Evolutionary conservation across 2,888 invertebrate species (phyloP).

Genomic region (Toxonevra muliebris): DNA sequence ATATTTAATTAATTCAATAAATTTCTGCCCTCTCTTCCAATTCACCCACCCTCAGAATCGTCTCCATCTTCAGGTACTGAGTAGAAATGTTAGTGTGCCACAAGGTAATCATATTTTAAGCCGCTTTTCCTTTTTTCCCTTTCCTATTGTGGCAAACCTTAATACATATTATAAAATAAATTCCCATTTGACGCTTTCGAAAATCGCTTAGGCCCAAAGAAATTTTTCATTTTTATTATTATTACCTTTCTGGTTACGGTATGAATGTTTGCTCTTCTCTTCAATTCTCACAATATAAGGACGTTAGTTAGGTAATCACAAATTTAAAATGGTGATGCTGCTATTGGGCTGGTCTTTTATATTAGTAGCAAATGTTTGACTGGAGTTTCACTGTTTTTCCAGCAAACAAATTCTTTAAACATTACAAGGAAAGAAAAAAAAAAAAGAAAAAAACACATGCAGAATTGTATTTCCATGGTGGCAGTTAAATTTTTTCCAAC

Average conservation of each 20-base stretch:
- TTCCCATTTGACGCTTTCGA: too few species aligned
- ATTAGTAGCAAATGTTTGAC: not conserved
- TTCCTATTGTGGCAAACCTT: not conserved
- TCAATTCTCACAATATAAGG: too few species aligned
- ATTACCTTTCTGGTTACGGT: not conserved
- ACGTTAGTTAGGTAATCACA: too few species aligned
- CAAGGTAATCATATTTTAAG: not conserved
- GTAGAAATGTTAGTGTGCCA: not conserved
- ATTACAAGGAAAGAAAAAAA: too few species aligned
- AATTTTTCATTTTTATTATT: conserved; percentile 2
- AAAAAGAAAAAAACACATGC: too few species aligned
- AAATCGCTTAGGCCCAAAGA: not conserved
- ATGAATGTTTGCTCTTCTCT: too few species aligned
- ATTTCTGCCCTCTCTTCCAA: too few species aligned
- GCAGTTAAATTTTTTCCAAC: too few species aligned
- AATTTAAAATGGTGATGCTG: not conserved
- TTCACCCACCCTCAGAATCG: not conserved
- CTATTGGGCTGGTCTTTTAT: not conserved
- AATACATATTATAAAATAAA: not conserved
- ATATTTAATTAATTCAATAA: too few species aligned
- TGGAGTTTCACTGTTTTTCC: too few species aligned
- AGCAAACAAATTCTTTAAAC: too few species aligned
- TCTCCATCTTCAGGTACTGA: not conserved
- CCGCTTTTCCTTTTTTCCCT: not conserved
- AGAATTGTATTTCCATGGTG: too few species aligned